Base-by-base conservation (phyloP, 1,140 invertebrate species). In the Drosophila nebulosa region DNA sequence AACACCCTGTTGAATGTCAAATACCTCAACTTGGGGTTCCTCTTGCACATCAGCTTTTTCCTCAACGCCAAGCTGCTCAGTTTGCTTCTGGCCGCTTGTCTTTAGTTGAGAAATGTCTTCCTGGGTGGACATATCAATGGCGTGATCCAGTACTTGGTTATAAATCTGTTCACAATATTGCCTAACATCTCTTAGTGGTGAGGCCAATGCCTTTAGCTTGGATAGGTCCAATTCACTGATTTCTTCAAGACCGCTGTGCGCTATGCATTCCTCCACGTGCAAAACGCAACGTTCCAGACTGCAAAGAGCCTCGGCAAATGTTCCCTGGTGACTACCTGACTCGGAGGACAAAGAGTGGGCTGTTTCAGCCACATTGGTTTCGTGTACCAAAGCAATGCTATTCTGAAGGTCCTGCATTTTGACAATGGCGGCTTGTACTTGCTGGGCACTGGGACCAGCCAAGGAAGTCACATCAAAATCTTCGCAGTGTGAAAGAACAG, bases 21-120 rank as follows among this genome's bases (percentile, higher is more conserved):
- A 71, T 1, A 74, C 39, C 10, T 89, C 71, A 14, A 89, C 69
- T 21, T 50, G 32, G 0, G 69, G 61, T 5, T 64, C 67, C 6
- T 57, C 21, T 35, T 52, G 58, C 0, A 74, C 39, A 0, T 63
- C 24, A 24, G 74, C 71, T 18, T 57, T 32, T 14, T 75, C 66
- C 18, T 69, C 51, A 4, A 56, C 81, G 7, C 92, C 69, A 64
- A 92, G 91, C 67, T 92, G 80, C 58, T 93, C 81, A 7, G 92
- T 90, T 46, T 73, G 52, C 10, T 69, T 32, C 53, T 92, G 85
- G 4, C 92, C 92, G 35, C 92, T 86, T 16, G 90, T 85, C 61
- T 91, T 78, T 2, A 91, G 53, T 0, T 88, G 78, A 0, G 90
- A 89, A n/a, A 91, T 70, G 27, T 91, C 78, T 10, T 74, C 80